Evolutionary conservation across 2,888 invertebrate genomes (phyloP).

Genomic region (Piscicola geometra): DNA sequence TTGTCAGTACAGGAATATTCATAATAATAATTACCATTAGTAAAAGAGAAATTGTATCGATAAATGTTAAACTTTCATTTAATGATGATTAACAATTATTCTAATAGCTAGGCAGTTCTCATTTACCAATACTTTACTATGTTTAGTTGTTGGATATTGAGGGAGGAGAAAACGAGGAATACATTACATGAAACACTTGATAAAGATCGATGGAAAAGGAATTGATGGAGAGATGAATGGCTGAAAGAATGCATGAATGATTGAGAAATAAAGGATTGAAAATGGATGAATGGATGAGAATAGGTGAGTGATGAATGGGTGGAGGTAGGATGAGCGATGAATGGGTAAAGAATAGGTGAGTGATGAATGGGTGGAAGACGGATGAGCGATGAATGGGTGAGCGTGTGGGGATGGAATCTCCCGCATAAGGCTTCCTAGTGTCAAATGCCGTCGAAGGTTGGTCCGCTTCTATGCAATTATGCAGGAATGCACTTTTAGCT

Average conservation of each 20-base stretch:
- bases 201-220: not conserved
- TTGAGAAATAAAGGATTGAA: not conserved
- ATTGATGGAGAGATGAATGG: not conserved
- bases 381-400: not conserved
- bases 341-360: not conserved
- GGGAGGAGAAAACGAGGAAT: not conserved
- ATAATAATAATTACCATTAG: too few relatives aligned
- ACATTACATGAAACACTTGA: not conserved
- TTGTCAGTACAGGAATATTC: too few relatives aligned
- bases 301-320: not conserved
- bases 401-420: not conserved
- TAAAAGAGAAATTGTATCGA: too few relatives aligned
- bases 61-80: too few relatives aligned
- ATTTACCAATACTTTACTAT: too few relatives aligned
- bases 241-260: not conserved
- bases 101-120: too few relatives aligned
- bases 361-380: not conserved
- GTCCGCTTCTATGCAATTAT: not conserved
- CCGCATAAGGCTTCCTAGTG: constrained; percentile 1
- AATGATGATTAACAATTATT: too few relatives aligned
- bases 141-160: too few relatives aligned
- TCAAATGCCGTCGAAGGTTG: not conserved
- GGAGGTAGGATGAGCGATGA: not conserved
- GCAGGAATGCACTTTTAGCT: too few relatives aligned
- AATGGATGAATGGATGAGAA: not conserved